These are phyloP conservation scores for Sander lucioperca DNA, from an alignment of 2,113 vertebrate genomes.

Conservation along the genomic window DNA sequence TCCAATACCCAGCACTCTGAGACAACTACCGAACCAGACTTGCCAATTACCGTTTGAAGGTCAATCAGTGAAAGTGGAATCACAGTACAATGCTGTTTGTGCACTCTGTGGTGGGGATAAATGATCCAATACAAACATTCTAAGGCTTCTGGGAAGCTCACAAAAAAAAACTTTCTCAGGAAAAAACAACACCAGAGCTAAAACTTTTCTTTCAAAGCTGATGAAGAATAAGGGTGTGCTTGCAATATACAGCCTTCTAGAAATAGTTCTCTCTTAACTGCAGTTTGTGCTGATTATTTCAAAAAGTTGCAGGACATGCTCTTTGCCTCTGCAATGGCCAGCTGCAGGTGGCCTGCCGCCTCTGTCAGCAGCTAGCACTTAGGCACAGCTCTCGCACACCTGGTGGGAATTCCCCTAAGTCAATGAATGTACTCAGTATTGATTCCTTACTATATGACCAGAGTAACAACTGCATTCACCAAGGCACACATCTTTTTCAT, in stretches of 20 bases:
- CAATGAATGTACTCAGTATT: conserved; percentile 3
- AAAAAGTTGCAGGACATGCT: conserved; percentile 1
- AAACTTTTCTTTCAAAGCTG: conserved; percentile 21
- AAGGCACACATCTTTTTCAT: background rate
- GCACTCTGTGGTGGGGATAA: conserved; percentile 43
- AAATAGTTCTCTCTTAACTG: background rate
- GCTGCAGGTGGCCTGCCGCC: too few relatives aligned
- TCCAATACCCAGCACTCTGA: conserved; percentile 48
- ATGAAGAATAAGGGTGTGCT: background rate
- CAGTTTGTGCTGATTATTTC: background rate
- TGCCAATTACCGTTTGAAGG: conserved; percentile 68
- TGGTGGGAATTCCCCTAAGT: background rate
- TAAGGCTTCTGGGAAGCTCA: conserved; percentile 23
- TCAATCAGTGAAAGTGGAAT: conserved; percentile 70
- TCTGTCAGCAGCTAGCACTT: conserved; percentile 3
- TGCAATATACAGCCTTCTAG: background rate
- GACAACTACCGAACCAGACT: conserved; percentile 50
- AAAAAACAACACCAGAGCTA: conserved; percentile 6
- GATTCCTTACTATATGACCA: conserved; percentile 19
- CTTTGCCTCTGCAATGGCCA: conserved; percentile 10
- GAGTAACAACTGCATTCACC: background rate
- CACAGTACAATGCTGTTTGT: conserved; percentile 61
- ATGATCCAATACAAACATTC: conserved; percentile 44
- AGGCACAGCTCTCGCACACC: background rate
- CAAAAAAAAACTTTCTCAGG: conserved; percentile 8